Conservation (phyloP, 2,888 invertebrate species). For the Aspidiotus rigidus region DNA sequence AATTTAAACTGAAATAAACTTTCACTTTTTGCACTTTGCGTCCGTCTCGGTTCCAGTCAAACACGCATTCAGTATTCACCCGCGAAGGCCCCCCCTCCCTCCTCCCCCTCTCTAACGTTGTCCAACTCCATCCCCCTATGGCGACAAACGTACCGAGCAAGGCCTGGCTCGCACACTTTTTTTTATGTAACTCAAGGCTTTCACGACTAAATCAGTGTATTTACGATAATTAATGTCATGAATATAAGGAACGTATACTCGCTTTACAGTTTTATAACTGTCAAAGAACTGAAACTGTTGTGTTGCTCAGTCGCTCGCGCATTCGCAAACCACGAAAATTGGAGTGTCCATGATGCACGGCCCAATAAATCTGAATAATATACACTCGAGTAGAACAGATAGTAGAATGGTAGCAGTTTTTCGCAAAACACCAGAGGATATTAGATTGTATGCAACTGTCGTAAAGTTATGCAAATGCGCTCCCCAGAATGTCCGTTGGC, state of each 20-base stretch:
- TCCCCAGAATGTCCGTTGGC: not conserved
- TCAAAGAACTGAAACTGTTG: not conserved
- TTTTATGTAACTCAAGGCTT: conserved; percentile 31
- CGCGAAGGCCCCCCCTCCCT: conserved; percentile 8
- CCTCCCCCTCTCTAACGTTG: no score
- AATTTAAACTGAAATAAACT: conserved; percentile 9
- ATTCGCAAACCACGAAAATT: conserved; percentile 2
- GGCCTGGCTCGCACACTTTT: conserved; percentile 24
- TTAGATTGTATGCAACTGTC: no score
- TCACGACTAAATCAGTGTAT: conserved; percentile 27
- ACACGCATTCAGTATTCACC: conserved; percentile 8
- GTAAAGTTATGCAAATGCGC: conserved; percentile 1
- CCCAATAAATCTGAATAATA: no score
- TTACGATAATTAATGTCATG: conserved; percentile 29
- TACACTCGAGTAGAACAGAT: no score
- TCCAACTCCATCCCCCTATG: conserved; percentile 21
- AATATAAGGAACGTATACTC: conserved; percentile 6
- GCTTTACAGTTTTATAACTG: not conserved
- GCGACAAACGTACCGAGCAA: conserved; percentile 26
- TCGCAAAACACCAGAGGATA: no score
- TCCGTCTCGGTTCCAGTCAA: conserved; percentile 22
- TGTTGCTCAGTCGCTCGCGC: no score
- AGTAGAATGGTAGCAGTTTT: no score
- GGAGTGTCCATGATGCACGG: not conserved
- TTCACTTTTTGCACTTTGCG: conserved; percentile 30